Base-by-base conservation (phyloP, 2,113 vertebrate genomes). In the Oriolus oriolus region DNA sequence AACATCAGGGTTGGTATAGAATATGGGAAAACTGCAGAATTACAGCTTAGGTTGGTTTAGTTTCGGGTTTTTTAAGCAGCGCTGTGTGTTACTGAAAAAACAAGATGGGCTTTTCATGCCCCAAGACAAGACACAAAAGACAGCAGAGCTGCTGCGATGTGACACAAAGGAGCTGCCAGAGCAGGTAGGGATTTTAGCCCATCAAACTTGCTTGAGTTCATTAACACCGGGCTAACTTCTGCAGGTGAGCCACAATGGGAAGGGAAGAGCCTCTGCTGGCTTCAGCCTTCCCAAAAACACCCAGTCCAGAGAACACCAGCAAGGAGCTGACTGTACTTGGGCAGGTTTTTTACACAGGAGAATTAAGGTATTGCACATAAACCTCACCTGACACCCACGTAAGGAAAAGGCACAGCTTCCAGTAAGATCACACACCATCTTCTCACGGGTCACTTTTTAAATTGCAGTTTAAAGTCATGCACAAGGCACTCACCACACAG, bases 371-470 rank as follows among this genome's bases (percentile, higher is more conserved):
- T 6, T 21, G 49, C 3, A 1, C 4, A 12, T 1, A 19, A 49
- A 53, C 13, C 23, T 68, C 66, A 45, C 14, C 57, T 23, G 30
- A 27, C 17, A 42, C 52, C 22, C 28, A 22, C 0, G 0, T 6
- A 37, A 82, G n/a, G 42, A 37, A 81, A 41, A 88, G 16, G 68
- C 61, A 64, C 27, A 49, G 22, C n/a, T 65, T 13, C 37, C 63
- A 69, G 21, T 8, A 23, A 45, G 20, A 30, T 26, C 44, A 50
- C 60, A 74, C 27, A 42, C 42, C 11, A 17, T 13, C 33, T 59
- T 53, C 45, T 77, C 37, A 60, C 4, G 2, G 64, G 37, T 57
- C 68, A 42, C 42, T 59, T 57, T 10, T 33, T 16, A 24, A 73
- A 20, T 1, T 10, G 11, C 18, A n/a, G 20, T 14, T 37, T 9